Evolutionary conservation across 2,888 invertebrate species (phyloP), one percentile per base, ranked within the genome.

Genomic region (Xanthostigma xanthostigma): DNA sequence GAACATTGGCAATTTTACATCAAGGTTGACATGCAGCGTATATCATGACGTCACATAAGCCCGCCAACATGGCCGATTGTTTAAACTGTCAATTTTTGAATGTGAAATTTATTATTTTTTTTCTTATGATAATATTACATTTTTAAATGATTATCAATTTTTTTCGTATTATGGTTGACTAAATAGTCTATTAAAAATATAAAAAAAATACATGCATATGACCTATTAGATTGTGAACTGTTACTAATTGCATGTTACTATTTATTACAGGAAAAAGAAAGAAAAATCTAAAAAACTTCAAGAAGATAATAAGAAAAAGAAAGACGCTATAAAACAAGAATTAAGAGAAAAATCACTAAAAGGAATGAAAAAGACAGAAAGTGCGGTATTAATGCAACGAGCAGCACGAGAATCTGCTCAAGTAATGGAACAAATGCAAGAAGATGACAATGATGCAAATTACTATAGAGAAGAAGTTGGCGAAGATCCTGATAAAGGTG

Each of bases 391-490:
- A n/a, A 62, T 69, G 62, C 59, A 61, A 48, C 68, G 69, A 55
- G 69, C 75, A 36, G 72, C 72, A 12, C 70, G 71, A 10, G 76
- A 78, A 64, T 68, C 74, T 27, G 27, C 27, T 27, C 3, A 3
- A 59, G 64, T 41, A 62, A 63, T 51, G 71, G 69, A 53, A 66
- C 61, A 47, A 64, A 64, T 14, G 66, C 64, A 13, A n/a, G 62
- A 72, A 36, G 72, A 73, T 1, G 85, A 85, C 48, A 81, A 87
- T 60, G 90, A 92, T 67, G 79, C 77, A 0, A 80, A 83, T 53
- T 92, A 92, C 69, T 93, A 86, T 64, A 73, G 81, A 54, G 73
- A 87, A 56, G 93, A 91, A 72, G 88, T 93, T 17, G 93, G 93
- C 36, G 81, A 82, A 57, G 88, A 87, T 60, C 93, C 92, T 0